Evolutionary conservation across 2,113 vertebrate species (phyloP).

Genomic region (Chelonoidis abingdonii): DNA sequence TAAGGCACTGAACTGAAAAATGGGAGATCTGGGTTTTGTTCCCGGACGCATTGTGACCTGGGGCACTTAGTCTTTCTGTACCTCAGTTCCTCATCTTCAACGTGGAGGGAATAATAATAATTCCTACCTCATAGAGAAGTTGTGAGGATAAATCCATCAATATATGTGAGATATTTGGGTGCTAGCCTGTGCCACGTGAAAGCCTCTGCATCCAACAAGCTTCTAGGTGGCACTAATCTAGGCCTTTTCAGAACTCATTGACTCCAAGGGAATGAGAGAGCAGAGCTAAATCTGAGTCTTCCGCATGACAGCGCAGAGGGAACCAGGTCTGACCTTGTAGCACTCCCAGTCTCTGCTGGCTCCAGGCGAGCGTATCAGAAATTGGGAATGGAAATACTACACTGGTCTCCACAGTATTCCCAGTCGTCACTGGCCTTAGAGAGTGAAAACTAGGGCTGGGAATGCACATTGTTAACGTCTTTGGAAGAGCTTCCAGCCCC

Average conservation of each 20-base stretch:
- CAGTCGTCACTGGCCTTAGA: background rate
- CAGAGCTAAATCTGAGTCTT: background rate
- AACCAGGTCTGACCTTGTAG: background rate
- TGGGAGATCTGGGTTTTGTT: background rate
- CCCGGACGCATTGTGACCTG: background rate
- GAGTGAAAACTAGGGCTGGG: background rate
- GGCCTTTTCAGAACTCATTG: background rate
- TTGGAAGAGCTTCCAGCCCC: background rate
- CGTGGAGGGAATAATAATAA: fast-evolving
- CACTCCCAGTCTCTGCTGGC: background rate
- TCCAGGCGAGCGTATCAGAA: background rate
- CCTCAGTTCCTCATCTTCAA: background rate
- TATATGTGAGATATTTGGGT: fast-evolving
- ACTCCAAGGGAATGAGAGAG: background rate
- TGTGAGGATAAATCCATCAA: background rate
- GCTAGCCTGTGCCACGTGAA: fast-evolving
- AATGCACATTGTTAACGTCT: constrained; percentile 7
- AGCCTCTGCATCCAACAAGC: background rate
- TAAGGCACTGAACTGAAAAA: background rate
- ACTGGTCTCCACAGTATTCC: background rate
- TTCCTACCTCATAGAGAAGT: background rate
- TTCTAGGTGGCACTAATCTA: background rate
- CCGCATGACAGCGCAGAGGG: background rate
- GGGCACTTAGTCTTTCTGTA: background rate
- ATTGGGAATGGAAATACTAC: background rate